Conservation (phyloP, 2,113 vertebrate species). For the Formicarius rufipectus region DNA sequence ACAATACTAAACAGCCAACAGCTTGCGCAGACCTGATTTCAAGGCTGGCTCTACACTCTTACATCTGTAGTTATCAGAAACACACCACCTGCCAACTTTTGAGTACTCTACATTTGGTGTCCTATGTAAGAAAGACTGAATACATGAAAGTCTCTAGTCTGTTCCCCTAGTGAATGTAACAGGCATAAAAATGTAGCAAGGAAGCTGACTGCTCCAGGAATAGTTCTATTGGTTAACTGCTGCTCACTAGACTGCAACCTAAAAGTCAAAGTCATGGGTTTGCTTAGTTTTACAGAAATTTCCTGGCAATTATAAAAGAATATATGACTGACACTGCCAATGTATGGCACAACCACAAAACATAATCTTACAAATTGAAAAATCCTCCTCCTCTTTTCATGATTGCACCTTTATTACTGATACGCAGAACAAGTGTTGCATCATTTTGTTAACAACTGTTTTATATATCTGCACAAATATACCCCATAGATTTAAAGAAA, state of each 20-base stretch:
- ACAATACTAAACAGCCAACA: background rate
- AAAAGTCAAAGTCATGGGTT: background rate
- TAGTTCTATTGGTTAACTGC: background rate
- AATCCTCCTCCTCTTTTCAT: background rate
- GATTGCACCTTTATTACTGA: background rate
- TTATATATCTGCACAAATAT: background rate
- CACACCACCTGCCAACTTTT: background rate
- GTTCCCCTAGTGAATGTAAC: background rate
- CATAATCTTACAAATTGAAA: fast-evolving
- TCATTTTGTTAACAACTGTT: background rate
- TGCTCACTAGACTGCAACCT: background rate
- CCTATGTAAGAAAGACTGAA: background rate
- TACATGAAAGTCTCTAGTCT: background rate
- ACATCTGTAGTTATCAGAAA: background rate
- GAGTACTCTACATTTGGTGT: background rate
- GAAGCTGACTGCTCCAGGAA: background rate
- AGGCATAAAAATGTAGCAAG: background rate
- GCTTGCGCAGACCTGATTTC: background rate
- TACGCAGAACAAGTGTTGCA: background rate
- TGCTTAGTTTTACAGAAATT: background rate
- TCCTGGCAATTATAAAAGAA: background rate
- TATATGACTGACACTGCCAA: background rate
- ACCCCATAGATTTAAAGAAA: background rate
- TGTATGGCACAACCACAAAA: background rate
- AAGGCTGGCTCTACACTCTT: background rate